Base-by-base conservation (phyloP, 2,888 invertebrate species). In the Miltochrista miniata region DNA sequence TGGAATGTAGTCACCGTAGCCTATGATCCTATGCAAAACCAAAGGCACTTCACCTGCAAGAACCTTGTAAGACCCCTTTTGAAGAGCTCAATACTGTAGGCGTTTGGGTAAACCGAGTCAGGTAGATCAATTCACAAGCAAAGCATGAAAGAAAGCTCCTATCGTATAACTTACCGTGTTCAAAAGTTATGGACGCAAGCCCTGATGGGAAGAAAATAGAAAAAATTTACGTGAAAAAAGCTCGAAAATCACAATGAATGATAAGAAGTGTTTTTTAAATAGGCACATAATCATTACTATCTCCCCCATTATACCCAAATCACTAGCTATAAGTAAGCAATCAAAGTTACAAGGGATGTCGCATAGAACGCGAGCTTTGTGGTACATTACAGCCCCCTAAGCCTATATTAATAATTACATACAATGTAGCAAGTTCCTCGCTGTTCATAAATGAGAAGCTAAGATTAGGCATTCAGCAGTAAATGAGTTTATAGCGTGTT, bases 401-500 rank as follows among this genome's bases (percentile, higher is more conserved):
- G 76, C 72, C 71, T 70, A 72, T 77, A 75, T 76, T 80, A 76
- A 79, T 79, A 70, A 74, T 74, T 68, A 64, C 70, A 60, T 61
- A 53, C 51, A 46, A 63, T 70, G 62, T 61, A 50, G 49, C 44
- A 57, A 60, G 74, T 72, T 76, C 74, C 77, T 76, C 73, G 76
- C 76, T 56, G 67, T 75, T 70, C 72, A 73, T 77, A 85, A 83
- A 84, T 82, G 84, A 76, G 84, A 81, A 82, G 85, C 81, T 86
- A 79, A 82, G 82, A 83, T 85, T 86, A 79, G 76, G 74, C 75
- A 73, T 70, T 72, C 74, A 66, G 73, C 75, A 65, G 72, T 74
- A 85, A 89, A 89, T 87, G 85, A 85, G 83, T 81, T 86, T 85
- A 86, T 88, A 62, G 88, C 88, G 87, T 87, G 88, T 78, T 81